Percentiles rank a stretch among this genome's conserved stretches.
Evolutionary conservation across 2,113 vertebrate genomes (phyloP).

Genomic region (Microtus montanus): DNA sequence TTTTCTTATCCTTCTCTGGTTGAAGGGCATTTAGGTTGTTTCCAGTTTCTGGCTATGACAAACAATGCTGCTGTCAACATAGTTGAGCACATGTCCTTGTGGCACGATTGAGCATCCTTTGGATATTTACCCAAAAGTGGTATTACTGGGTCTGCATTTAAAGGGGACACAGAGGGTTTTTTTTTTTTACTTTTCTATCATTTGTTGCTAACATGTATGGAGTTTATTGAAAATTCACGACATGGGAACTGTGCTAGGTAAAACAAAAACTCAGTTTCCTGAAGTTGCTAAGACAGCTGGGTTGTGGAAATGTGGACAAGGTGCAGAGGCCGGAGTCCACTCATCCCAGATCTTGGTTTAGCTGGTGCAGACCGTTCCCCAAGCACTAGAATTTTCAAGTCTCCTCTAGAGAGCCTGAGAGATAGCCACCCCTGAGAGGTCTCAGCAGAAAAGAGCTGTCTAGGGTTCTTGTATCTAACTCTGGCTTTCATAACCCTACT

Average conservation of each 20-base stretch:
- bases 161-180: neutral
- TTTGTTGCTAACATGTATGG: neutral
- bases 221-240: neutral
- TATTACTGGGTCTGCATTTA: neutral
- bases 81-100: too few species aligned
- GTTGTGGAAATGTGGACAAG: neutral
- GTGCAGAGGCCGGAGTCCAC: neutral
- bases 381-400: neutral
- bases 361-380: neutral
- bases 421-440: neutral
- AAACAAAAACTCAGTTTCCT: neutral
- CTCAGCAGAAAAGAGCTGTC: neutral
- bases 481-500: neutral
- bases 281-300: neutral
- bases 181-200: constrained; percentile 4
- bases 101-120: too few species aligned
- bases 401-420: neutral
- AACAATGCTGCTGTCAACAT: too few species aligned
- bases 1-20: too few species aligned
- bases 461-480: neutral
- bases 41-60: too few species aligned
- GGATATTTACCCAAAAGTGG: too few species aligned
- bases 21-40: too few species aligned
- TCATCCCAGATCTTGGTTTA: neutral
- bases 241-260: neutral